phyloP scores from a whole-genome alignment of 2,113 vertebrate genomes.

The Rhinolophus sinicus region DNA sequence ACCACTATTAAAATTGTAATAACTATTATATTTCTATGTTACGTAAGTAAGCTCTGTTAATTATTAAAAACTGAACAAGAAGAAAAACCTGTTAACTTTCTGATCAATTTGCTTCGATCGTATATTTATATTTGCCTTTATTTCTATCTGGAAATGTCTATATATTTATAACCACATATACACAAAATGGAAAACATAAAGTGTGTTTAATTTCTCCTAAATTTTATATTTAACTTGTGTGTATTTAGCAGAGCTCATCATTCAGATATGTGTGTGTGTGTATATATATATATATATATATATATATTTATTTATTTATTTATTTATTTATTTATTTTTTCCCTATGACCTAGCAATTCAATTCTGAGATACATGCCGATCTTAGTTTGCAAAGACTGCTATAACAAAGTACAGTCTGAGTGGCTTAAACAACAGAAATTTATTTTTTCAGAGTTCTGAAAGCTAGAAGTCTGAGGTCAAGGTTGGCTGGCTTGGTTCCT shows the following conservation, averaged over 20 bases:
- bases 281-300: not conserved
- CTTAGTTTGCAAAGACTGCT: not conserved
- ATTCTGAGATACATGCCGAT: no score
- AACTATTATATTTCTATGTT: not conserved
- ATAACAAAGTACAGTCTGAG: rapidly evolving
- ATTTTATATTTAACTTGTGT: not conserved
- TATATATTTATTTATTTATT: not conserved
- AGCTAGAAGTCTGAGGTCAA: not conserved
- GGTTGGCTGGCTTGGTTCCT: not conserved
- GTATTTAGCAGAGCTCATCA: not conserved
- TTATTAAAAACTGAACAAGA: not conserved
- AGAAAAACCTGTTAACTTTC: not conserved
- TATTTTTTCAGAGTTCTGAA: not conserved
- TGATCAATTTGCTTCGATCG: not conserved
- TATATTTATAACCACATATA: not conserved
- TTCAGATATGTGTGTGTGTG: no score
- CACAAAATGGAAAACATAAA: not conserved
- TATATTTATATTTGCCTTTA: not conserved
- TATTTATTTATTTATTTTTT: no score
- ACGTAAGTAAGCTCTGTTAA: not conserved
- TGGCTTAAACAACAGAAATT: not conserved
- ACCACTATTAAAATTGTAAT: not conserved
- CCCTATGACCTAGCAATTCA: not conserved
- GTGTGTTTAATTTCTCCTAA: not conserved
- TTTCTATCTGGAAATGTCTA: not conserved